Percentiles rank a stretch among this genome's conserved stretches.
These are phyloP conservation scores for Dufourea novaeangliae DNA, from an alignment of 1,140 invertebrate genomes.

Conservation along the genomic window DNA sequence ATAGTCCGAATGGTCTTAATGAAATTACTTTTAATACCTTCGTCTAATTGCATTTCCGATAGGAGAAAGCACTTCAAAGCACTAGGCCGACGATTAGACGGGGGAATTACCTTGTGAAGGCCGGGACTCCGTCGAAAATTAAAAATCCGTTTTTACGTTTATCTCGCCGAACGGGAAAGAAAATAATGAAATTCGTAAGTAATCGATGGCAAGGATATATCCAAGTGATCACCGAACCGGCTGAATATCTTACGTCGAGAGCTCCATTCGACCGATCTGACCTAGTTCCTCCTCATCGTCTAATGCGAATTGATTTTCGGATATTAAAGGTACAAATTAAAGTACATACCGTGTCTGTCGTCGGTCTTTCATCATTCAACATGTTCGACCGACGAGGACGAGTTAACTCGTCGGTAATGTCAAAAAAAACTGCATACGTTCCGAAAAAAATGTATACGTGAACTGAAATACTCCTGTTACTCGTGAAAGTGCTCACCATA, in stretches of 20 bases:
- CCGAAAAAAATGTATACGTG: too few relatives aligned
- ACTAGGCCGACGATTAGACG: not conserved
- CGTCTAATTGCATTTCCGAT: not conserved
- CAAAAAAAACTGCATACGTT: too few relatives aligned
- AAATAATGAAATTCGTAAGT: slow-evolving; percentile 35
- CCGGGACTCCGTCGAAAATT: slow-evolving; percentile 9
- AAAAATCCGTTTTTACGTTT: slow-evolving; percentile 21
- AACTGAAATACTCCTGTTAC: too few relatives aligned
- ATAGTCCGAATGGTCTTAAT: not conserved
- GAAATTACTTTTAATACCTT: not conserved
- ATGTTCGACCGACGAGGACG: not conserved
- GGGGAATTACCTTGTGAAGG: too few relatives aligned
- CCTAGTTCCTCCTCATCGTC: slow-evolving; percentile 23
- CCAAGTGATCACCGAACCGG: not conserved
- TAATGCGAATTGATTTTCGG: slow-evolving; percentile 40
- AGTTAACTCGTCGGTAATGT: too few relatives aligned
- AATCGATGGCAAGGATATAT: slow-evolving; percentile 23
- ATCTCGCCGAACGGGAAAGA: not conserved
- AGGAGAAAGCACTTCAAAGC: too few relatives aligned
- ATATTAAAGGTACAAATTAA: slow-evolving; percentile 22
- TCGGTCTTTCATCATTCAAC: not conserved
- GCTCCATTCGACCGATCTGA: slow-evolving; percentile 19
- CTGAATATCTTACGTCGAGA: slow-evolving; percentile 22
- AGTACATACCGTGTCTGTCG: not conserved
- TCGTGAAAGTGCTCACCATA: too few relatives aligned